These are phyloP conservation scores for Epinephelus lanceolatus DNA, from an alignment of 2,113 vertebrate genomes.

Conservation along the genomic window DNA sequence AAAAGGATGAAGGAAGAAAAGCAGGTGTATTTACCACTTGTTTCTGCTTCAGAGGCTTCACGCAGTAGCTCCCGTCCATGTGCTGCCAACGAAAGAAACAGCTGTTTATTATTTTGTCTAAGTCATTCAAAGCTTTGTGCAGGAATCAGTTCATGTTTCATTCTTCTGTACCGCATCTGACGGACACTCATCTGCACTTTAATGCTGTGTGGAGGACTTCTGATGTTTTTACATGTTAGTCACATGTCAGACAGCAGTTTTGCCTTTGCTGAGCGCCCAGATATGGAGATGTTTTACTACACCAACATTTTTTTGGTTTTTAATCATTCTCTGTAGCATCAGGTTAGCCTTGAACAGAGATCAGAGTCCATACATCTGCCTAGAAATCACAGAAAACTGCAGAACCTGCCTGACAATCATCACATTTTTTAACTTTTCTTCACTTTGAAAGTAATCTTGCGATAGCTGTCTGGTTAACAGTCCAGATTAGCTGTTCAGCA, in stretches of 20 bases:
- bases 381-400: background rate
- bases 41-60: slow-evolving; percentile 99
- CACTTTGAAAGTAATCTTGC: too few species aligned
- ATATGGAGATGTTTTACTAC: background rate
- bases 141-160: background rate
- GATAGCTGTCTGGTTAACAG: too few species aligned
- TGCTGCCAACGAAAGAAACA: slow-evolving; percentile 85
- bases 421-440: too few species aligned
- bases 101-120: background rate
- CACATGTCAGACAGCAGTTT: background rate
- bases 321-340: background rate
- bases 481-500: too few species aligned
- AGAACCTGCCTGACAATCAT: background rate
- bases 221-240: background rate
- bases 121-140: background rate
- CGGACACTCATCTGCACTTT: too few species aligned
- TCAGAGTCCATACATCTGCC: background rate
- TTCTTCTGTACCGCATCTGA: background rate
- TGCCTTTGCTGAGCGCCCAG: background rate
- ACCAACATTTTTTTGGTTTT: background rate
- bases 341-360: background rate
- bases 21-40: slow-evolving; percentile 91
- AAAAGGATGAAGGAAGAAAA: slow-evolving; percentile 30
- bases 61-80: slow-evolving; percentile 94
- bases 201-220: background rate